A percentile compares a stretch with the other conserved stretches of the same genome.
Evolutionary conservation across 1,140 invertebrate genomes (phyloP).

Genomic region (Apis dorsata): DNA sequence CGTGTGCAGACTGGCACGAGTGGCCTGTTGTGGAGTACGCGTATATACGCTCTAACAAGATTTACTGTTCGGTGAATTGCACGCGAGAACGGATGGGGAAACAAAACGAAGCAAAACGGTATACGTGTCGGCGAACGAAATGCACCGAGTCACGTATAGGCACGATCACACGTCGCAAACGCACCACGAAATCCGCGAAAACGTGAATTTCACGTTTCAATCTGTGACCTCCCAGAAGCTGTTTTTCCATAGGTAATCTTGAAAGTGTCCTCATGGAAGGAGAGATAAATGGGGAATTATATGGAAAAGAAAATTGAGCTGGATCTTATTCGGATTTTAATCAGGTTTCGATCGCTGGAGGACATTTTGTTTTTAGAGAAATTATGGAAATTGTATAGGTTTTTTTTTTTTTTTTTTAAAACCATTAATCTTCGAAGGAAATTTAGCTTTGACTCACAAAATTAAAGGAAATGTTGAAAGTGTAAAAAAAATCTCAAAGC

Average conservation of each 20-base stretch:
- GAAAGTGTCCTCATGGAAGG: background rate
- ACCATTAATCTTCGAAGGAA: no score
- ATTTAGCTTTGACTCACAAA: no score
- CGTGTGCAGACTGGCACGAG: slow-evolving; percentile 29
- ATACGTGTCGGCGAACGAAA: background rate
- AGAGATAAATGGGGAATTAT: background rate
- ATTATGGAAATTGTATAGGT: no score
- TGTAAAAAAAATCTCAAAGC: no score
- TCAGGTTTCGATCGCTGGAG: no score
- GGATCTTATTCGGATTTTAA: no score
- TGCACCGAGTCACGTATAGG: slow-evolving; percentile 28
- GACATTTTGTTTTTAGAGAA: no score
- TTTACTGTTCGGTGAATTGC: slow-evolving; percentile 33
- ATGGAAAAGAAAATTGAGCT: background rate
- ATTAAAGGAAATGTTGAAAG: no score
- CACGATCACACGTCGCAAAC: background rate
- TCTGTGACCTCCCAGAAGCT: background rate
- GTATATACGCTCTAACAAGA: slow-evolving; percentile 29
- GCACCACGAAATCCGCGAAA: slow-evolving; percentile 31
- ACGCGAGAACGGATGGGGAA: background rate
- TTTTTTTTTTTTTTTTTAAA: no score
- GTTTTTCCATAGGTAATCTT: no score
- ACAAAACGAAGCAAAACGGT: slow-evolving; percentile 6
- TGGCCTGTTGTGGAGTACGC: slow-evolving; percentile 15
- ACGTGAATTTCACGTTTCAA: slow-evolving; percentile 16